Evolutionary conservation across 1,140 invertebrate species (phyloP).

Genomic region (Aphaenogaster floridana): DNA sequence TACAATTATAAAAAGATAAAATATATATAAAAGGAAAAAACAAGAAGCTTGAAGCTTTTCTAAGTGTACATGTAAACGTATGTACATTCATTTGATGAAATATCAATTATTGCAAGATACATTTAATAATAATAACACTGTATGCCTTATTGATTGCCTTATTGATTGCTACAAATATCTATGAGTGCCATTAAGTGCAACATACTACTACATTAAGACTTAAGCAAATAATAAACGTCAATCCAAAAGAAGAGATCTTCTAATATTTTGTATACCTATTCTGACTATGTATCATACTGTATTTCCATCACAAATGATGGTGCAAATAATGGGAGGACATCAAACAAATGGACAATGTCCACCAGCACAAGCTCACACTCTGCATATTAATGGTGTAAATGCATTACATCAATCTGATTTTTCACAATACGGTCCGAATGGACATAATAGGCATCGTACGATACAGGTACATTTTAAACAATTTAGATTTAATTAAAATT

Average conservation of each 20-base stretch:
- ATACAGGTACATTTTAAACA: slow-evolving; percentile 79
- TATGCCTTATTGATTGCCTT: slow-evolving; percentile 38
- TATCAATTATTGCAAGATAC: slow-evolving; percentile 51
- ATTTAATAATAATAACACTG: slow-evolving; percentile 11
- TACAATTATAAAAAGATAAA: slow-evolving; percentile 6
- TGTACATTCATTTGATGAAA: slow-evolving; percentile 5
- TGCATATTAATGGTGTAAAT: slow-evolving; percentile 78
- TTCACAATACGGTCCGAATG: slow-evolving; percentile 76
- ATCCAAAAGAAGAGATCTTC: slow-evolving; percentile 24
- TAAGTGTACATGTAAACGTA: slow-evolving; percentile 20
- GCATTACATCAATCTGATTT: slow-evolving; percentile 79
- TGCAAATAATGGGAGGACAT: slow-evolving; percentile 83
- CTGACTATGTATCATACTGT: slow-evolving; percentile 85
- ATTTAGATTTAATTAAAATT: slow-evolving; percentile 31
- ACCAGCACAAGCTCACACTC: slow-evolving; percentile 76
- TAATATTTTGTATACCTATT: slow-evolving; percentile 51
- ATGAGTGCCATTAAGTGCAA: slow-evolving; percentile 34
- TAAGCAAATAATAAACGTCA: slow-evolving; percentile 11
- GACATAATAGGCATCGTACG: slow-evolving; percentile 78
- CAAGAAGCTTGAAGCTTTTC: slow-evolving; percentile 62
- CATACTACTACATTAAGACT: slow-evolving; percentile 44
- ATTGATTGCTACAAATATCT: slow-evolving; percentile 23
- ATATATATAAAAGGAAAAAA: slow-evolving; percentile 27
- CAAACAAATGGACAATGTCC: slow-evolving; percentile 81
- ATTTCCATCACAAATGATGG: slow-evolving; percentile 83